These are phyloP conservation scores for Phenganax marumi DNA, from an alignment of 92 coral and sea anemone species.

Conservation along the genomic window DNA sequence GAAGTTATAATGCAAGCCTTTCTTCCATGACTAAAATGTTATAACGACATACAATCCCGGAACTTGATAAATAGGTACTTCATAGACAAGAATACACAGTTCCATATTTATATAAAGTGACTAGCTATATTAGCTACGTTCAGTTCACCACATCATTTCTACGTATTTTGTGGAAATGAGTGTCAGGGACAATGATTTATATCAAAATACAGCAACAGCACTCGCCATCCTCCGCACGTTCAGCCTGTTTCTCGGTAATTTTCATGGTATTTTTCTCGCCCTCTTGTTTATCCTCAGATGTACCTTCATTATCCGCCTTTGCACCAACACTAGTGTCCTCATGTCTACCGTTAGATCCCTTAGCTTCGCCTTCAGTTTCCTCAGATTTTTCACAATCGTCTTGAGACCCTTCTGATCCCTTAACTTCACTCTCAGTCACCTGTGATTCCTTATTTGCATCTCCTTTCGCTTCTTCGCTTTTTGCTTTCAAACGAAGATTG, in stretches of 20 bases:
- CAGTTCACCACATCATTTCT: not conserved
- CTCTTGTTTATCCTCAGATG: constrained; percentile 9
- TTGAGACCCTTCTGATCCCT: constrained; percentile 10
- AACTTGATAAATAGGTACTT: too few relatives aligned
- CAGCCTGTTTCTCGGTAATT: not conserved
- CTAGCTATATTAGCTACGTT: not conserved
- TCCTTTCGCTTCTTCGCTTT: not conserved
- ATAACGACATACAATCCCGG: too few relatives aligned
- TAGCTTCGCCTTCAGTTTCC: constrained; percentile 6
- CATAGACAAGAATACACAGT: too few relatives aligned
- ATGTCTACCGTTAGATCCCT: not conserved
- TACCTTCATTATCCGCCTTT: constrained; percentile 8
- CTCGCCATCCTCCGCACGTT: constrained; percentile 16
- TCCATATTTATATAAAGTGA: too few relatives aligned
- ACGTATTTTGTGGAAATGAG: too few relatives aligned
- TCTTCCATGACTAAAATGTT: too few relatives aligned
- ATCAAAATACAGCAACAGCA: constrained; percentile 11
- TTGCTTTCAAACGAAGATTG: not conserved
- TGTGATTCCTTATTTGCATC: not conserved
- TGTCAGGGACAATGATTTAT: not conserved
- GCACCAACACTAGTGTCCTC: not conserved
- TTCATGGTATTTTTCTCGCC: not conserved
- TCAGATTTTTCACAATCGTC: not conserved
- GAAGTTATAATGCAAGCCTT: too few relatives aligned
- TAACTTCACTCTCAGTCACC: not conserved